These are phyloP conservation scores for Polydrusus tereticollis DNA, from an alignment of 2,888 invertebrate genomes.

Conservation along the genomic window DNA sequence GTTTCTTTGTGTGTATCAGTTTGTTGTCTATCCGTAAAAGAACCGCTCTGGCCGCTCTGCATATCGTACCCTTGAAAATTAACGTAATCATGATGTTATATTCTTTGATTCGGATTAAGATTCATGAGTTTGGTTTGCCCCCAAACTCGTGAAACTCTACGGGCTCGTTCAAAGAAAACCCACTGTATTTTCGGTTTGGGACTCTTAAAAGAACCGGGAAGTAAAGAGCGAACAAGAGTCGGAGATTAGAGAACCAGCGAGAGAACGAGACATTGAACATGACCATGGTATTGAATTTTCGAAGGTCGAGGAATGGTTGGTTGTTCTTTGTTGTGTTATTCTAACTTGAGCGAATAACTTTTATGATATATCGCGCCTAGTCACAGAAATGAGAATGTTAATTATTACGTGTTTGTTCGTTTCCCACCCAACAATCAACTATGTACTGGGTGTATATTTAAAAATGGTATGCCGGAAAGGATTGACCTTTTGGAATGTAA, in stretches of 20 bases:
- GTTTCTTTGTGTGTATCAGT: too few relatives aligned
- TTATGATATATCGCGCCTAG: slow-evolving; percentile 49
- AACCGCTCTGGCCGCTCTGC: too few relatives aligned
- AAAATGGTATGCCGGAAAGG: background rate
- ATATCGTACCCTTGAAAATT: too few relatives aligned
- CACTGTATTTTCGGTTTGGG: slow-evolving; percentile 15
- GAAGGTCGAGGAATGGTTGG: slow-evolving; percentile 47
- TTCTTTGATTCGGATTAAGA: too few relatives aligned
- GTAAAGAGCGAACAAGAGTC: slow-evolving; percentile 40
- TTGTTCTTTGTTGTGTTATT: slow-evolving; percentile 37
- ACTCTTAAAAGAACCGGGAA: slow-evolving; percentile 45
- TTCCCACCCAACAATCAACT: slow-evolving; percentile 34
- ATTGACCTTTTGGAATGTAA: background rate
- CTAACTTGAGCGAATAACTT: slow-evolving; percentile 34
- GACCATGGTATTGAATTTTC: slow-evolving; percentile 62
- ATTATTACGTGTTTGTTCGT: slow-evolving; percentile 39
- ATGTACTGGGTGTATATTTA: slow-evolving; percentile 9
- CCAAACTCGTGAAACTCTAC: too few relatives aligned
- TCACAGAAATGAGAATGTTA: slow-evolving; percentile 48
- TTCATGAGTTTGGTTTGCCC: too few relatives aligned
- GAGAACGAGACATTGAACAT: slow-evolving; percentile 57
- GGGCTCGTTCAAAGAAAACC: too few relatives aligned
- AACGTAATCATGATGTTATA: too few relatives aligned
- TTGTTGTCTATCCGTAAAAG: too few relatives aligned
- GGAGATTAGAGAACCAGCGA: slow-evolving; percentile 44